Conservation (phyloP, 2,797 vertebrate genomes). For the Lerista edwardsae region DNA sequence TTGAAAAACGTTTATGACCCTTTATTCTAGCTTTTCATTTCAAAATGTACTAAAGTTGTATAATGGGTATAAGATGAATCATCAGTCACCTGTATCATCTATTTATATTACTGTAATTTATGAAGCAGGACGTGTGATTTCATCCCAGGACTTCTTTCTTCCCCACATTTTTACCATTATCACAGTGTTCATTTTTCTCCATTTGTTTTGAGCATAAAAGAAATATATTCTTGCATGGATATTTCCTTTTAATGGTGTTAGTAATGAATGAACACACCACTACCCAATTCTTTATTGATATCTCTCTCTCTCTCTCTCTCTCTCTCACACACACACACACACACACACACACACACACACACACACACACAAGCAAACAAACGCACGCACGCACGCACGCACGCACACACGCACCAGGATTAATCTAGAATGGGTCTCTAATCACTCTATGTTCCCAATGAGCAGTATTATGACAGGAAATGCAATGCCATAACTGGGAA, state of each 20-base stretch:
- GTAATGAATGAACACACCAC: not conserved
- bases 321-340: too few relatives aligned
- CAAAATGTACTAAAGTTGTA: constrained; percentile 11
- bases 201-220: not conserved
- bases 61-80: not conserved
- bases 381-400: not conserved
- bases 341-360: not conserved
- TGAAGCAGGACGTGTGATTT: not conserved
- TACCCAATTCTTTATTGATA: not conserved
- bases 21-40: constrained; percentile 36
- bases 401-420: not conserved
- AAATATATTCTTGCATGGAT: not conserved
- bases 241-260: not conserved
- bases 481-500: not conserved
- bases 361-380: not conserved
- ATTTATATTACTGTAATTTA: constrained; percentile 37
- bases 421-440: not conserved
- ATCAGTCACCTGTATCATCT: not conserved
- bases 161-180: not conserved
- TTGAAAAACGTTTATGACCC: not conserved
- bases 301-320: not conserved
- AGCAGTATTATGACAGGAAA: not conserved
- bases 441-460: not conserved
- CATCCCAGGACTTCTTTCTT: fast-evolving
- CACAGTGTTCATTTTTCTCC: not conserved